Base-by-base conservation (phyloP, 2,888 invertebrate species). In the Drosophila percnosoma region DNA sequence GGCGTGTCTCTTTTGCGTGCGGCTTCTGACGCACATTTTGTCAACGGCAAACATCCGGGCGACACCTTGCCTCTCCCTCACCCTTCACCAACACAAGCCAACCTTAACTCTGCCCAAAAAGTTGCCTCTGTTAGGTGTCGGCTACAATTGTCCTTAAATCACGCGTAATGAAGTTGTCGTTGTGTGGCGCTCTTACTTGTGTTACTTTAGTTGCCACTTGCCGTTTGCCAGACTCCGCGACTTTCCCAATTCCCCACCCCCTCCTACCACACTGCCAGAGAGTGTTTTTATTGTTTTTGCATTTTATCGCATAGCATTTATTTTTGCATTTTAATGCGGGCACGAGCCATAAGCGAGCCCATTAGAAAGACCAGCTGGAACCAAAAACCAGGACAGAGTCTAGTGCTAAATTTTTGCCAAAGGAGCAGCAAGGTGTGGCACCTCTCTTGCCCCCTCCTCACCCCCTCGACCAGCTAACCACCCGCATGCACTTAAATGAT, bases 161-260 rank as follows among this genome's bases (percentile, higher is more conserved):
- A 91, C 90, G 82, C 91, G 90, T 91, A 91, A 91, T 90, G 91
- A 91, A 91, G 90, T 90, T 90, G 91, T 91, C 80, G 80, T 78
- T 70, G 68, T 75, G 42, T 52, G 55, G 42, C 21, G 36, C 52
- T 36, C 40, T 53, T 63, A 73, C 75, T 79, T 69, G 79, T 73
- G 65, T 66, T 75, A 62, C 24, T 69, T 24, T 34, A 11, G 40
- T 54, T 67, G 36, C 45, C 42, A 48, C 68, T 40, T 48, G 40
- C 65, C 31, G 34, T n/a, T 40, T 45, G 33, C 34, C 34, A 53
- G 36, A 21, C 59, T 21, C 48, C 29, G 11, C 59, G 42, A 15
- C 24, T 8, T 8, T 21, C 21, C 21, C 13, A 45, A 8, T 42
- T 42, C 11, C 8, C 8, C 4, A 11, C 2, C 51, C 7, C 13